Conservation (phyloP, 1,140 invertebrate genomes). For the Calephelis virginiensis region DNA sequence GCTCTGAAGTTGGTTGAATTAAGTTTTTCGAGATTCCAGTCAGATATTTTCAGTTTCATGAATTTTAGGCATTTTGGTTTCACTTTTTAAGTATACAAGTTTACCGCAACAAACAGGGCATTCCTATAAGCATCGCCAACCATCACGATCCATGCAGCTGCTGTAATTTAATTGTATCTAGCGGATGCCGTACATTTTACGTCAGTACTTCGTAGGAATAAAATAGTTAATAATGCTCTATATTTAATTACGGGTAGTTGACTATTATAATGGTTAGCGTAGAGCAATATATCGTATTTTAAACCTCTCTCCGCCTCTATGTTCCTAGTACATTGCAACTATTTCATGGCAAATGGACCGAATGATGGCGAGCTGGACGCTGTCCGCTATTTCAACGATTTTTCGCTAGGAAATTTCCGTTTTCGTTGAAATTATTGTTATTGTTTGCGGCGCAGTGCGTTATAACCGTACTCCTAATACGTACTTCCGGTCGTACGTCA, state of each 20-base stretch:
- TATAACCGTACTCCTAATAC: constrained; percentile 27
- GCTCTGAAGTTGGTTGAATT: too few relatives aligned
- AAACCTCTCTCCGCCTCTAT: constrained; percentile 4
- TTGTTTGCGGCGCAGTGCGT: constrained; percentile 46
- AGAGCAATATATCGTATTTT: constrained; percentile 1
- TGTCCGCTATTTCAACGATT: constrained; percentile 53
- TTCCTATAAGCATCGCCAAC: too few relatives aligned
- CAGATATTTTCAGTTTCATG: too few relatives aligned
- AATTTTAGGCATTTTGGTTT: too few relatives aligned
- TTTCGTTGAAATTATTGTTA: constrained; percentile 60
- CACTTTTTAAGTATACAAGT: too few relatives aligned
- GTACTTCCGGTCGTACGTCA: constrained; percentile 28
- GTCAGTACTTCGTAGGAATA: not conserved
- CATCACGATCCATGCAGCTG: too few relatives aligned
- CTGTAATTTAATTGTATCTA: too few relatives aligned
- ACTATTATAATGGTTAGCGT: not conserved
- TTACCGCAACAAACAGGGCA: too few relatives aligned
- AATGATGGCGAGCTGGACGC: constrained; percentile 50
- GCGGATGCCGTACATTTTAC: too few relatives aligned
- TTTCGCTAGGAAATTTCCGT: constrained; percentile 62
- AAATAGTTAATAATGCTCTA: not conserved
- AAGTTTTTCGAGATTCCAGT: too few relatives aligned
- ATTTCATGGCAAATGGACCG: constrained; percentile 68
- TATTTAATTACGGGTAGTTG: not conserved
- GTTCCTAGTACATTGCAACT: constrained; percentile 12